Base-by-base conservation (phyloP, 2,113 vertebrate species). In the Actenoides hombroni region DNA sequence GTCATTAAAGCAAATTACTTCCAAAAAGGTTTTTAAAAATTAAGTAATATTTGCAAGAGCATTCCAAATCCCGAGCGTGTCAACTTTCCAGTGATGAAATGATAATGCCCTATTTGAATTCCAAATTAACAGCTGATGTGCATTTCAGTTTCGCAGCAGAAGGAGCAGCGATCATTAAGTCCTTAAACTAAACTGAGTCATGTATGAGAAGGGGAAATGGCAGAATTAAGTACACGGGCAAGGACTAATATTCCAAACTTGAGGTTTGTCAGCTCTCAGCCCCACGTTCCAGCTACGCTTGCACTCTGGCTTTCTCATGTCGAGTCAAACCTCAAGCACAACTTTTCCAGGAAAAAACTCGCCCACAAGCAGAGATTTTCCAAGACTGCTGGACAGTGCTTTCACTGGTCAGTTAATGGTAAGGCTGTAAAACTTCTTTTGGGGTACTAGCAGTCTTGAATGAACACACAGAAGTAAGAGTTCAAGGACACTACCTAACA, bases 1-100 rank as follows among this genome's bases (percentile, higher is more conserved):
- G 51, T n/a, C 75, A 86, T 68, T 93, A 92, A 67, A 90, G 60
- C 11, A 93, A 96, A 94, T 93, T 88, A 91, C 46, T 90, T 83
- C 33, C 24, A 25, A 67, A 85, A 59, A 56, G 15, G 20, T 68
- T 95, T 86, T 73, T 67, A 84, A 67, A 91, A 84, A 39, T 80
- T 73, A 13, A 71, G 56, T 44, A 83, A 35, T 54, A 90, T 71
- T 69, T 90, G 46, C 49, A 78, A 84, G 51, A 93, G 60, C 40
- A 85, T 87, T 82, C 60, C 71, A 95, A 86, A 91, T 67, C 26
- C 83, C 79, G 25, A 84, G 70, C 53, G 59, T 51, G 73, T 88
- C 92, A 95, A 2, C 71, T 83, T 94, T 61, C 49, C 80, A 84
- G 16, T 54, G 82, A 92, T 75, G 39, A 95, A 88, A 84, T 68